Percentiles rank a stretch among this genome's conserved stretches.
Evolutionary conservation across 1,140 invertebrate genomes (phyloP).

Genomic region (Melipona quadrifasciata): DNA sequence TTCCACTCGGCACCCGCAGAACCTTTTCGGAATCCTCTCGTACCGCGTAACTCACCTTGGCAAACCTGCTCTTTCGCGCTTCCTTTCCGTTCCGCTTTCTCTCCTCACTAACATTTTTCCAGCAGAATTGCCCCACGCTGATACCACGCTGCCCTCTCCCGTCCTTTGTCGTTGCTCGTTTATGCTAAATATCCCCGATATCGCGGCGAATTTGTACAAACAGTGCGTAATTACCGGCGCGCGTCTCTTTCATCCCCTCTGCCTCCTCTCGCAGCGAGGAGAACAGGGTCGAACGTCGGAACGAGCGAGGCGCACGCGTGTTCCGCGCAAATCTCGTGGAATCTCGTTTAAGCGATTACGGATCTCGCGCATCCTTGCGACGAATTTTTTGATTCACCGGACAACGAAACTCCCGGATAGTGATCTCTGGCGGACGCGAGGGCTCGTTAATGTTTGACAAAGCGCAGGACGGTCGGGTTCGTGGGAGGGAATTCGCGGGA

Average conservation of each 20-base stretch:
- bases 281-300: slow-evolving; percentile 21
- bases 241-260: neutral
- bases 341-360: slow-evolving; percentile 45
- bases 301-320: slow-evolving; percentile 10
- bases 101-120: slow-evolving; percentile 38
- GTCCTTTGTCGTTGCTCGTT: slow-evolving; percentile 8
- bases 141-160: slow-evolving; percentile 40
- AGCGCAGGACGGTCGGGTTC: slow-evolving; percentile 2
- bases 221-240: slow-evolving; percentile 48
- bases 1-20: slow-evolving; percentile 14
- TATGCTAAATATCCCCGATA: slow-evolving; percentile 28
- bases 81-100: slow-evolving; percentile 33
- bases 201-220: slow-evolving; percentile 44
- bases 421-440: neutral
- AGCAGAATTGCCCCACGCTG: slow-evolving; percentile 19
- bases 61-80: slow-evolving; percentile 41
- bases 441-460: slow-evolving; percentile 30
- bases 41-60: slow-evolving; percentile 57
- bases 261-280: neutral
- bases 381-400: slow-evolving; percentile 41
- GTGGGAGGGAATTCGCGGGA: neutral
- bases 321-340: neutral
- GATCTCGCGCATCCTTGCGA: neutral
- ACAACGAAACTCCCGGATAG: slow-evolving; percentile 26
- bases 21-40: slow-evolving; percentile 32